These are phyloP conservation scores for Pollenia amentaria DNA, from an alignment of 2,888 invertebrate species.

Conservation along the genomic window DNA sequence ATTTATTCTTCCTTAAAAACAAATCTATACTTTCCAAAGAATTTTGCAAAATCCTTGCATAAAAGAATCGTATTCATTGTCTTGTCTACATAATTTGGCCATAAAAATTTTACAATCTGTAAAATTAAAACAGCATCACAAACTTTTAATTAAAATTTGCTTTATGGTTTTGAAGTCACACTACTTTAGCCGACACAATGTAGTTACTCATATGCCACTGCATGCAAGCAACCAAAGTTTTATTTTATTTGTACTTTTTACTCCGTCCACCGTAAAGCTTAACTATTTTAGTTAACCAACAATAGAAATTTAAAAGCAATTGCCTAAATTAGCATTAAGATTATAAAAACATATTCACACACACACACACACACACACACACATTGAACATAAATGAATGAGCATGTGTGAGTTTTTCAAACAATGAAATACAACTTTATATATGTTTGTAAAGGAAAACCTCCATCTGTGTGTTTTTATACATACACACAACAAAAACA, in stretches of 20 bases:
- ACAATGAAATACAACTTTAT: neutral
- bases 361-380: neutral
- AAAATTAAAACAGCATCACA: slow-evolving; percentile 49
- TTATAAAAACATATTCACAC: slow-evolving; percentile 25
- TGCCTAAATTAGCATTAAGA: slow-evolving; percentile 68
- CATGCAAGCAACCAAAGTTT: slow-evolving; percentile 1
- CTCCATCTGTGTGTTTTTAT: slow-evolving; percentile 18
- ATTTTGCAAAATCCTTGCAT: neutral
- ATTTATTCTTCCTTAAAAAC: neutral
- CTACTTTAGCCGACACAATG: neutral
- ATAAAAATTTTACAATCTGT: slow-evolving; percentile 53
- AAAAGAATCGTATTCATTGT: slow-evolving; percentile 8
- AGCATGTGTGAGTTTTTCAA: neutral
- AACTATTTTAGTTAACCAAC: slow-evolving; percentile 50
- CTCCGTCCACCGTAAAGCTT: slow-evolving; percentile 30
- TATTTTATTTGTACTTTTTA: neutral
- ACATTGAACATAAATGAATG: neutral
- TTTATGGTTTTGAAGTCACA: slow-evolving; percentile 41
- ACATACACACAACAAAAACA: slow-evolving; percentile 54
- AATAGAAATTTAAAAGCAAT: slow-evolving; percentile 67
- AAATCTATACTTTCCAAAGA: neutral
- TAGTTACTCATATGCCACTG: neutral
- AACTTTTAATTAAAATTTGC: slow-evolving; percentile 66
- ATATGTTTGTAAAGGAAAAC: neutral
- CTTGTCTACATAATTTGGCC: neutral